Evolutionary conservation across 2,888 invertebrate genomes (phyloP), one percentile per base, ranked within the genome.

Genomic region (Agrochola litura): DNA sequence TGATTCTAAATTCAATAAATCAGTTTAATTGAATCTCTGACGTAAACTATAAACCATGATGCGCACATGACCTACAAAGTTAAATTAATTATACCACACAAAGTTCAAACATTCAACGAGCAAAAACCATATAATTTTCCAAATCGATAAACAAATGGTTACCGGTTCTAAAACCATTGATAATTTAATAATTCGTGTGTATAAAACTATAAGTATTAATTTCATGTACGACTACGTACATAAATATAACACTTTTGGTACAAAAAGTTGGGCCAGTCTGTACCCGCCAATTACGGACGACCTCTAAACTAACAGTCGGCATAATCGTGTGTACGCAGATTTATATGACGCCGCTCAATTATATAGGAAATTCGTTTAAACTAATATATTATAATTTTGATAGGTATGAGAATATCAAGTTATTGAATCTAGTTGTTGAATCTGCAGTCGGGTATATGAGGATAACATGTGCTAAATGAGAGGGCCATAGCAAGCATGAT

Each of bases 201-300:
- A 64, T 71, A 65, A 74, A 68, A 77, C 68, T 82, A 65, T 82
- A 83, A 81, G 73, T 88, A 87, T 83, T 87, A 83, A 88, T 88
- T 87, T 87, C 79, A 60, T 54, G 65, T 72, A 78, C 5, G 46
- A 14, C 14, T 46, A 5, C 30, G 71, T 76, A 81, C 73, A 82
- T 86, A 83, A 82, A 82, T 89, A 83, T 84, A 83, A 79, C 75
- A 81, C 71, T 77, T 85, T 79, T 82, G 61, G 22, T 58, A 79
- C 56, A 82, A 86, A 86, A 86, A 87, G n/a, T 73, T 54, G 60
- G 43, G 66, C 67, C 56, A 68, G 76, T 64, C 74, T 64, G 66
- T 77, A 89, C 77, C 88, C 71, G 67, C 70, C 86, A 90, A 91
- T 91, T 91, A 91, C 79, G n/a, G 4, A 12, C 77, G 89, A 89